Percentiles rank a stretch among this genome's conserved stretches.
Conservation (phyloP, 1,140 invertebrate genomes). For the Tetramorium simillimum region DNA sequence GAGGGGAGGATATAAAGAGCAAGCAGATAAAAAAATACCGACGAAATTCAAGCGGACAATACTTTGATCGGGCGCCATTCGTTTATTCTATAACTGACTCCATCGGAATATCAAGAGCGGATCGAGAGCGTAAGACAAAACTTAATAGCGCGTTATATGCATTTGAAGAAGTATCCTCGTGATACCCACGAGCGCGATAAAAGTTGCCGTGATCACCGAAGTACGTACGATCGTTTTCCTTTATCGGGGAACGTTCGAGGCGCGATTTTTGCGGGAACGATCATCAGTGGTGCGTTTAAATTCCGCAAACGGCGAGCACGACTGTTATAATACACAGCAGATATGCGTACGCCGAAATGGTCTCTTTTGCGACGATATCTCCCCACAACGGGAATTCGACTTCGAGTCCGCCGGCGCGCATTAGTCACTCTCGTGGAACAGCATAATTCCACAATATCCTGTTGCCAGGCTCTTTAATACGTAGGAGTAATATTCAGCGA, state of each 20-base stretch:
- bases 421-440: constrained; percentile 4
- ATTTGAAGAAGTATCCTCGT: not conserved
- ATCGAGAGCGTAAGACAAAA: not conserved
- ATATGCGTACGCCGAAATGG: not conserved
- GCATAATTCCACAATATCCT: not conserved
- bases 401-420: not conserved
- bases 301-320: not conserved
- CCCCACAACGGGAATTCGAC: constrained; percentile 4
- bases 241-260: not conserved
- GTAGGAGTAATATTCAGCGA: not conserved
- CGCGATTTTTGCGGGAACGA: not conserved
- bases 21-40: not conserved
- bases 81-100: not conserved
- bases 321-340: not conserved
- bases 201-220: not conserved
- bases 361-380: not conserved
- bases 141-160: constrained; percentile 4
- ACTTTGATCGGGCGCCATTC: not conserved
- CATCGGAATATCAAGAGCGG: not conserved
- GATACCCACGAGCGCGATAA: not conserved
- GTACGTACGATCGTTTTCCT: constrained; percentile 25
- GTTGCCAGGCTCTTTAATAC: constrained; percentile 1
- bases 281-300: constrained; percentile 7
- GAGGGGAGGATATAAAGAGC: not conserved
- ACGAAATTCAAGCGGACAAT: not conserved